Percentiles rank a stretch among this genome's conserved stretches.
These are phyloP conservation scores for Thripadectes ignobilis DNA, from an alignment of 2,797 vertebrate genomes.

Conservation along the genomic window DNA sequence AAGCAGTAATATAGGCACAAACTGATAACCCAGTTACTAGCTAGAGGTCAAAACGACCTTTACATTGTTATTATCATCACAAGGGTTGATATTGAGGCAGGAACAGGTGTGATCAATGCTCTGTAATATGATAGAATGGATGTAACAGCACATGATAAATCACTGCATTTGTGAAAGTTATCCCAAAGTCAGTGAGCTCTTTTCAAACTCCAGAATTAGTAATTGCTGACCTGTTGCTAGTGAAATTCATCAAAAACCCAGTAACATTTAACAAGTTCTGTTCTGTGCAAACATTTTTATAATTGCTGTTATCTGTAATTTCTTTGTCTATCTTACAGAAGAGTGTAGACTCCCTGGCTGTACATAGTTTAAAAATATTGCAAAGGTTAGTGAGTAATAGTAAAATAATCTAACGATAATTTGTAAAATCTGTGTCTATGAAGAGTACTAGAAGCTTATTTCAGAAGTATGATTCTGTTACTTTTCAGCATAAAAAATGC, in stretches of 20 bases:
- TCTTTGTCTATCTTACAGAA: background rate
- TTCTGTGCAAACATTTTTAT: background rate
- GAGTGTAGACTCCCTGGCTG: background rate
- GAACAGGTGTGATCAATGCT: background rate
- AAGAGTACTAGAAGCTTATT: background rate
- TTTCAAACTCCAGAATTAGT: background rate
- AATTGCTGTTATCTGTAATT: background rate
- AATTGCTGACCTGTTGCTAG: background rate
- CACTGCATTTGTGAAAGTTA: background rate
- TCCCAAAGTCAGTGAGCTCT: background rate
- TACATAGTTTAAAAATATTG: background rate
- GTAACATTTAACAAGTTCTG: background rate
- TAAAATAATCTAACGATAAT: background rate
- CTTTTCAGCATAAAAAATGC: background rate
- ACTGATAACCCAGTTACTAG: background rate
- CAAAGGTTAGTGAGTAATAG: background rate
- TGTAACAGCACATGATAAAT: background rate
- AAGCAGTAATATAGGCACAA: background rate
- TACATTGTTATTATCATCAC: background rate
- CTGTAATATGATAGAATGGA: background rate
- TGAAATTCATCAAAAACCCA: background rate
- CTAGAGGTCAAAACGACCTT: slow-evolving; percentile 36
- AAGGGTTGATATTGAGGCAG: background rate
- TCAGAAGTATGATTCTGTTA: background rate
- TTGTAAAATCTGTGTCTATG: background rate